Evolutionary conservation across 2,113 vertebrate genomes (phyloP), one percentile per base, ranked within the genome.

Genomic region (Lampris incognitus): DNA sequence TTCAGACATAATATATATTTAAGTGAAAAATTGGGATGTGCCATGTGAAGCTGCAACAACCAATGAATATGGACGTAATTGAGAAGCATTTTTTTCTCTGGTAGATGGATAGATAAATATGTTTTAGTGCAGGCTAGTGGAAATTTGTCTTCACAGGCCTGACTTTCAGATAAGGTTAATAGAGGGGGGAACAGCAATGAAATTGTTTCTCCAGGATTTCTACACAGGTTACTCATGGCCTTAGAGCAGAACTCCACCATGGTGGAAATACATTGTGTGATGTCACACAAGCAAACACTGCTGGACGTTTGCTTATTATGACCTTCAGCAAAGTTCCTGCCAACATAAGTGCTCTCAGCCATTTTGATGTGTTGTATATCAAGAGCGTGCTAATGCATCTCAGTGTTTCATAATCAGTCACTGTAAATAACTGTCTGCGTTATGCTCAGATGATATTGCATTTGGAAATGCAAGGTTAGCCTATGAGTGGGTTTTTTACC

Each of bases 231-330:
- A 63, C 56, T 64, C 36, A 55, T 78, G 3, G 7, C 48, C 49
- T 9, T 44, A 39, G 36, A 72, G 5, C 59, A 42, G 50, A 78
- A 9, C 64, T 77, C 68, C 48, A 40, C 44, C 36, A 24, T 79
- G 58, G 70, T 48, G 39, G 13, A 63, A 59, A 85, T 88, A 70
- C 82, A 62, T 81, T 67, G 13, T 72, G 67, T 83, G 78, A 66
- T 66, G 48, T 83, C 83, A 81, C 63, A 49, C 54, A 37, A 49
- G 62, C 44, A 57, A 54, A 66, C 71, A 78, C 82, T 69, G 83
- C 80, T 81, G 77, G 44, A 58, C 74, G 60, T 86, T 82, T 82
- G 84, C 82, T 86, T 74, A 69, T 70, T 52, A 52, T 24, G 24
- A 24, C 42, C 48, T 6, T 51, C 57, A 73, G 63, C 65, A 66